A percentile compares a stretch with the other conserved stretches of the same genome.
phyloP scores from a whole-genome alignment of 2,113 vertebrate species.

The Protobothrops mucrosquamatus region DNA sequence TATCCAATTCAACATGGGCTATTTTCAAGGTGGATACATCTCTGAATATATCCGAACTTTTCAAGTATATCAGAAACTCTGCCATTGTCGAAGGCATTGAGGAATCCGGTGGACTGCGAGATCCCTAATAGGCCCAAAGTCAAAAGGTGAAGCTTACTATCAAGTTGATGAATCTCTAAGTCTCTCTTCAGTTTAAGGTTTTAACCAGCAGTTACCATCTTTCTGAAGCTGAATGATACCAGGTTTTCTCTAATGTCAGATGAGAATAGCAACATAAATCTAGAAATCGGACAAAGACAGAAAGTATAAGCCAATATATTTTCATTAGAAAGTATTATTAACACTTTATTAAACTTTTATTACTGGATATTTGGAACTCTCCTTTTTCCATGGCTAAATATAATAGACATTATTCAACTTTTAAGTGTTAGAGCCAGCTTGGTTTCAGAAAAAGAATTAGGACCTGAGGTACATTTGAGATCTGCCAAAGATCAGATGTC shows the following conservation, averaged over 20 bases:
- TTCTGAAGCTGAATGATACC: neutral
- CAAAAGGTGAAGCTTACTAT: neutral
- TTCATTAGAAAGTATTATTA: neutral
- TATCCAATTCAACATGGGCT: too few species aligned
- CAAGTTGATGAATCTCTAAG: neutral
- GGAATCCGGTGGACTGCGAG: neutral
- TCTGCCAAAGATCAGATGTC: neutral
- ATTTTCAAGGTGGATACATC: too few species aligned
- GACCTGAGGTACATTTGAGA: neutral
- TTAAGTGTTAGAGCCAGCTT: neutral
- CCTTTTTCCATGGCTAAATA: neutral
- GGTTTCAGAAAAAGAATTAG: neutral
- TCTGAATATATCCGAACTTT: too few species aligned
- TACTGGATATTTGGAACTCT: neutral
- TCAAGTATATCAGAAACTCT: too few species aligned
- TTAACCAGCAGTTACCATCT: neutral
- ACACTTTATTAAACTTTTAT: neutral
- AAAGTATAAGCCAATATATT: neutral
- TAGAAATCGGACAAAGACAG: neutral
- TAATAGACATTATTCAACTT: neutral
- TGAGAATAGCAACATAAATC: neutral
- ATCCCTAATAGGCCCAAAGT: neutral
- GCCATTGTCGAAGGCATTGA: too few species aligned
- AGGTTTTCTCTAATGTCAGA: neutral
- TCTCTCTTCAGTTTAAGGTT: neutral